phyloP scores from a whole-genome alignment of 2,888 invertebrate genomes.

The Argyresthia goedartella region DNA sequence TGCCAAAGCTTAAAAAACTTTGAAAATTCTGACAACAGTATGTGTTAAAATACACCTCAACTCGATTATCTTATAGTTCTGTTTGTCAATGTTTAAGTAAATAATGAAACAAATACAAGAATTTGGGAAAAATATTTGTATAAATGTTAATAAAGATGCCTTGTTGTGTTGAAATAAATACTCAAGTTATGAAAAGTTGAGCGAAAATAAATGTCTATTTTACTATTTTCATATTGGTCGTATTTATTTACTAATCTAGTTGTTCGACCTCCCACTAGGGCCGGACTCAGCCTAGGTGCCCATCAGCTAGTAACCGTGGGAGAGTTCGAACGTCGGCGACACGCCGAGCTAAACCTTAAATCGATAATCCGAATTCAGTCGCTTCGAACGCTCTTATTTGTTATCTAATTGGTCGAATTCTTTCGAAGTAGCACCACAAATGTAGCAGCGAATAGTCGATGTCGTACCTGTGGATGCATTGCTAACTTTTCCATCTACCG shows the following conservation, averaged over 20 bases:
- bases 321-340: no score
- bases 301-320: no score
- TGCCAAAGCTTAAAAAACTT: slow-evolving; percentile 6
- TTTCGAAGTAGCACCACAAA: slow-evolving; percentile 4
- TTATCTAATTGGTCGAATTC: slow-evolving; percentile 11
- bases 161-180: slow-evolving; percentile 53
- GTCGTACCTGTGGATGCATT: slow-evolving; percentile 19
- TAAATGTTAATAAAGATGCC: slow-evolving; percentile 28
- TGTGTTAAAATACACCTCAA: neutral
- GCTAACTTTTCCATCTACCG: slow-evolving; percentile 28
- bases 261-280: no score
- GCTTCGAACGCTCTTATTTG: no score
- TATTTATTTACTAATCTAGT: slow-evolving; percentile 22
- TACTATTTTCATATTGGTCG: slow-evolving; percentile 68
- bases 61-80: no score
- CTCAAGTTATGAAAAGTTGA: slow-evolving; percentile 59
- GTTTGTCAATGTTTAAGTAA: neutral
- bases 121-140: neutral
- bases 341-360: no score
- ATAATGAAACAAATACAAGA: slow-evolving; percentile 16
- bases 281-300: no score
- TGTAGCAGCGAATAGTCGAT: slow-evolving; percentile 2
- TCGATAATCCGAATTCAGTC: slow-evolving; percentile 16
- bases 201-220: slow-evolving; percentile 67
- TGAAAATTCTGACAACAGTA: neutral